Evolutionary conservation across 1,140 invertebrate genomes (phyloP), one percentile per base, ranked within the genome.

Genomic region (Halictus rubicundus): DNA sequence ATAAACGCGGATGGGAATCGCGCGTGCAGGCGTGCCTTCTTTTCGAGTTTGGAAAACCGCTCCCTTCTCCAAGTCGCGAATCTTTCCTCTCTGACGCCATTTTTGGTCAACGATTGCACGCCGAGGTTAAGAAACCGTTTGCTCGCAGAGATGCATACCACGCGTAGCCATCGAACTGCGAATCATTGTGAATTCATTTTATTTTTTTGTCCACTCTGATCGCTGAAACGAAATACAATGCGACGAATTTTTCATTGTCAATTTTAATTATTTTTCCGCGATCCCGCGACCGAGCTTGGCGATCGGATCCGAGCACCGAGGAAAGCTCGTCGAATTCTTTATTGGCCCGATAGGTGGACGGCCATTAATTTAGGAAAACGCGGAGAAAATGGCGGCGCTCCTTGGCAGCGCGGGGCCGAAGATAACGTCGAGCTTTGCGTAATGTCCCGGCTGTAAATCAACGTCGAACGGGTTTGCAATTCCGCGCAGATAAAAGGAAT

Each of bases 401-500:
- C 64, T 66, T 66, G 37, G 39, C 19, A 21, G 49, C 37, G 39
- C 39, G 60, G 27, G 3, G 7, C 10, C 27, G 32, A 8, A n/a
- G 64, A 66, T 66, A 66, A 66, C 64, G 64, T 66, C 39, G 23
- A 14, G 32, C 9, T 5, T 66, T 66, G 42, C 46, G 68, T 54
- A 69, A 69, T 54, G 68, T 52, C 25, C 68, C 46, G 39, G 23
- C 46, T 54, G 23, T 54, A 54, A 69, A 69, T 54, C 42, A 69
- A 54, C 37, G 60, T 63, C 60, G 60, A 7, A 9, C 60, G 27
- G 60, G 16, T 19, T 63, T 27, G 60, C 60, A 69, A 54, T 39
- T 52, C 23, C 46, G 49, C 42, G 46, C 37, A 57, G 68, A 49
- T 49, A 71, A 59, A 23, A 39, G 32, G 39, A 39, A 39, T n/a